Evolutionary conservation across 2,888 invertebrate species (phyloP).

Genomic region (Bhutanitis thaidina): DNA sequence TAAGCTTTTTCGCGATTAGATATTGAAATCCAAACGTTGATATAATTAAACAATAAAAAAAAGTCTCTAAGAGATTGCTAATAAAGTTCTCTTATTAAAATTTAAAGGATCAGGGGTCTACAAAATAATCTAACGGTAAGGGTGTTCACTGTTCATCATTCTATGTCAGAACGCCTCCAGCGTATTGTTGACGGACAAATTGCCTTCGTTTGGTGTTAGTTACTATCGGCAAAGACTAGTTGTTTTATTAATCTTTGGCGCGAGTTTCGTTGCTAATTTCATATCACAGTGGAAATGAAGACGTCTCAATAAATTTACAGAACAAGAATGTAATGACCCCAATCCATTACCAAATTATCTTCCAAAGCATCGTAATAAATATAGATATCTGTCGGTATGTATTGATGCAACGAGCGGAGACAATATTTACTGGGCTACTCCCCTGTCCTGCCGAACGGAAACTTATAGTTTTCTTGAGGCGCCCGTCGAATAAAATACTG

Average conservation of each 20-base stretch:
- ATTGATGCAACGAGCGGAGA: slow-evolving; percentile 71
- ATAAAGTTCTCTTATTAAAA: too few relatives aligned
- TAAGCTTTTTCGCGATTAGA: too few relatives aligned
- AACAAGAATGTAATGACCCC: slow-evolving; percentile 55
- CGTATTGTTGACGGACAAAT: slow-evolving; percentile 50
- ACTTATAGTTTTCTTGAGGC: slow-evolving; percentile 80
- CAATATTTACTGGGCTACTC: slow-evolving; percentile 77
- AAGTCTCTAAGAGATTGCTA: too few relatives aligned
- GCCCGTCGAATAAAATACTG: slow-evolving; percentile 78
- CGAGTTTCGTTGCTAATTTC: not conserved
- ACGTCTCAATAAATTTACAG: slow-evolving; percentile 29
- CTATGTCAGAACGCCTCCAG: slow-evolving; percentile 28
- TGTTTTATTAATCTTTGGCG: not conserved
- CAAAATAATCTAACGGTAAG: slow-evolving; percentile 21
- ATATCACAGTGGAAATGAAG: not conserved
- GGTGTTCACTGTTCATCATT: slow-evolving; percentile 25
- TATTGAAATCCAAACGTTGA: too few relatives aligned
- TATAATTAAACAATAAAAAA: too few relatives aligned
- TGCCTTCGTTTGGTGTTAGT: slow-evolving; percentile 54
- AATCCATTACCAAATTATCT: slow-evolving; percentile 76
- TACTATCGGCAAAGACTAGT: slow-evolving; percentile 21
- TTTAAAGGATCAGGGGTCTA: too few relatives aligned
- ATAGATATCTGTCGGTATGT: slow-evolving; percentile 70
- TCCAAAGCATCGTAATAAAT: slow-evolving; percentile 69
- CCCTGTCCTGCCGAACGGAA: slow-evolving; percentile 76